These are phyloP conservation scores for Kryptolebias marmoratus DNA, from an alignment of 2,113 vertebrate genomes.

Conservation along the genomic window DNA sequence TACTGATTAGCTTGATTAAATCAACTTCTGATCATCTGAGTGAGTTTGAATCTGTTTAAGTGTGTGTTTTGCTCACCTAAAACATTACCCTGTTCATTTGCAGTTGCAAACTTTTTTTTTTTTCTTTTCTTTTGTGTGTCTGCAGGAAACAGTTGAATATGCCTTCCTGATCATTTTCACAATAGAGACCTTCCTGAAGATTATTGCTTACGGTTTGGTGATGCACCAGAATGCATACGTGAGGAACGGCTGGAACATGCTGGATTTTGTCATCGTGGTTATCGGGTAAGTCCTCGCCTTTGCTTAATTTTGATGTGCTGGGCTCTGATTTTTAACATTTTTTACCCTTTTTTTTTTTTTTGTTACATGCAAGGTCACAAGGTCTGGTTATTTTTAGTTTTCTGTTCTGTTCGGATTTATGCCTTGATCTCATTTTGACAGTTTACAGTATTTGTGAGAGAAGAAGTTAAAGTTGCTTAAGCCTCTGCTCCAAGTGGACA, in stretches of 20 bases:
- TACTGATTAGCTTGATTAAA: background rate
- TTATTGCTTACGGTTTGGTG: slow-evolving; percentile 98
- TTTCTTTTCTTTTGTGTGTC: slow-evolving; percentile 65
- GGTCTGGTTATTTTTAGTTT: slow-evolving; percentile 28
- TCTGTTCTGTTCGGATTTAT: slow-evolving; percentile 29
- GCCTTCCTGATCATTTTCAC: slow-evolving; percentile 99
- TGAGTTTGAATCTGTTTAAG: background rate
- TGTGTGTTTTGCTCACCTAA: background rate
- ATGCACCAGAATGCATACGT: slow-evolving; percentile 98
- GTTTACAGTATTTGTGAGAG: slow-evolving; percentile 39
- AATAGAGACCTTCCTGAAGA: slow-evolving; percentile 99
- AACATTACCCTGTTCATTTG: background rate
- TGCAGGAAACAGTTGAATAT: slow-evolving; percentile 99
- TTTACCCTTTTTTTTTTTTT: background rate
- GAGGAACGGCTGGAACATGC: slow-evolving; percentile 99
- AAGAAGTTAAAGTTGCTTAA: slow-evolving; percentile 65
- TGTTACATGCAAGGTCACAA: background rate
- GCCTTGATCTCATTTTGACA: slow-evolving; percentile 28
- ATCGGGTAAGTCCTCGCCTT: slow-evolving; percentile 89
- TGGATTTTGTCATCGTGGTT: slow-evolving; percentile 99
- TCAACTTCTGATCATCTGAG: background rate
- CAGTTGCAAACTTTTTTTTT: background rate
- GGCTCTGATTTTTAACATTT: background rate
- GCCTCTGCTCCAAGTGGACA: slow-evolving; percentile 56
- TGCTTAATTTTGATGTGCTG: background rate